Base-by-base conservation (phyloP, 1,140 invertebrate genomes). In the Acromyrmex echinatior region DNA sequence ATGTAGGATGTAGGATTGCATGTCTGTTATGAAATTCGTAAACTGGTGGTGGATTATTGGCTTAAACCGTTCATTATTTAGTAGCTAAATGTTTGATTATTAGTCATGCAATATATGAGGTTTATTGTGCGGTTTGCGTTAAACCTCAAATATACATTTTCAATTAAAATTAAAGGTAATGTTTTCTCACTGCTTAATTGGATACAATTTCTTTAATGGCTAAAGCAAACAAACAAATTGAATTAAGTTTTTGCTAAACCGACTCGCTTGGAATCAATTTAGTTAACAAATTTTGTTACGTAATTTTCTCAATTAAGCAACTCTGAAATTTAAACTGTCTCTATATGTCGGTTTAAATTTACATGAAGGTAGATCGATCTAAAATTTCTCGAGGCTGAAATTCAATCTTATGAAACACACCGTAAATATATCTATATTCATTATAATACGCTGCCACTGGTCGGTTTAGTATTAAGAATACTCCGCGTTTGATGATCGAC, bases 61-160 rank as follows among this genome's bases (percentile, higher is more conserved):
- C 35, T 39, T 71, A 70, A 35, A 53, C 7, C n/a, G 14, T 70
- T 70, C 14, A 77, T 62, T 39, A 80, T 80, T 80, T 56, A 51
- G 63, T 9, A 56, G 14, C 63, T 53, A 31, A 68, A 80, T 56
- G 31, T 70, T 70, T 80, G 45, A 80, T 70, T 70, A 56, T 39
- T 39, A 35, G 9, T 70, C 31, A 56, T 70, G 25, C 31, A 80
- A 56, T 39, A 14, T 70, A 68, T 12, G 16, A 25, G n/a, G 45
- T 80, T 53, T 70, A 45, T 68, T 39, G 25, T 56, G 28, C 10
- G 63, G 49, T 80, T 49, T 53, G 45, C 28, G 25, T 70, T 16
- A 18, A 35, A 35, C 63, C n/a, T 53, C 63, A 56, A 53, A 68
- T 53, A 12, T 56, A 51, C n/a, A 80, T 80, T 70, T 80, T 80